Evolutionary conservation across 1,140 invertebrate species (phyloP), one percentile per base, ranked within the genome.

Genomic region (Bombus soroeensis): DNA sequence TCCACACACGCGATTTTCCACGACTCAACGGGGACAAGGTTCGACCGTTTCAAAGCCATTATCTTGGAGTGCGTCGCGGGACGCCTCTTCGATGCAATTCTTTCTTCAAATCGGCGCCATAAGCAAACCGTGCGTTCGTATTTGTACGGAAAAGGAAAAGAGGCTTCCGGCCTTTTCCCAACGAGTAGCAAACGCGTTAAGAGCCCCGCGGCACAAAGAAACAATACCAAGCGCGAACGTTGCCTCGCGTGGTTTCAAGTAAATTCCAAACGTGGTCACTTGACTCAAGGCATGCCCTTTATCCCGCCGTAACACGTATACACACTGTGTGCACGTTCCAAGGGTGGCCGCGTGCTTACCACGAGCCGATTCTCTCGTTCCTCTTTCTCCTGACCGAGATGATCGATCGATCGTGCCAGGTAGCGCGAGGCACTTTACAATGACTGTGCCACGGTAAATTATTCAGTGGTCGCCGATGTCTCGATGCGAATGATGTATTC

Each of bases 401-500:
- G 85, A 90, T 90, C 89, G 90, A 91, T 89, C 87, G 87, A 83
- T 87, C 85, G 81, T 72, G 80, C n/a, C n/a, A 32, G 80, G 81
- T 72, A 85, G 74, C 76, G 77, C 39, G 73, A 43, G 57, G 76
- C 66, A 86, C 82, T 90, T 88, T 84, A 80, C 84, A 70, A 79
- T 62, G 80, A 85, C 84, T 82, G 73, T 37, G 12, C 34, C 41
- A 39, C 79, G 90, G 90, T 85, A 89, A 91, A 91, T 91, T 91
- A 91, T 91, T 91, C 89, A 87, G 57, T 43, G 70, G 87, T 83
- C 47, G 68, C 68, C 81, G 86, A 86, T 86, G 89, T 88, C 83
- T 88, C 81, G 74, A 68, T 59, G 86, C 80, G 76, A 90, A 84
- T 74, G 76, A 84, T 84, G 68, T 70, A 87, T 78, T 62, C 73